A percentile compares a stretch with the other conserved stretches of the same genome.
These are phyloP conservation scores for Aleadryas rufinucha DNA, from an alignment of 2,113 vertebrate genomes.

Conservation along the genomic window DNA sequence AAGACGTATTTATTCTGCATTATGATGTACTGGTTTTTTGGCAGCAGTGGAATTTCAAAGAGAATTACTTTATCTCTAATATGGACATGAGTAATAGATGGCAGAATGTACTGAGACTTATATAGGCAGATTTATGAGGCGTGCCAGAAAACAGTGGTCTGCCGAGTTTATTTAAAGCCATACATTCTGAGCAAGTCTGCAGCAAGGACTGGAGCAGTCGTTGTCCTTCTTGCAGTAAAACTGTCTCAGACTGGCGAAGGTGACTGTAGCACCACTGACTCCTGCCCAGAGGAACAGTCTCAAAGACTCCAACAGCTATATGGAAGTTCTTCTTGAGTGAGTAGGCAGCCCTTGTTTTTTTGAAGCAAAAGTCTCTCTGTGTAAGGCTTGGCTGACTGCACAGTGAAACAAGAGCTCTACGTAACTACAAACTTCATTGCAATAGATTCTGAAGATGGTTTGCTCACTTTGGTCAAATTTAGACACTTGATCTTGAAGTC, in stretches of 20 bases:
- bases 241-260: neutral
- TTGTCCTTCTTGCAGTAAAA: conserved; percentile 18
- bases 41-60: conserved; percentile 45
- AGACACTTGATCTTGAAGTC: neutral
- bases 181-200: neutral
- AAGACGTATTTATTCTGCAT: conserved; percentile 39
- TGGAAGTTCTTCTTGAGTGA: neutral
- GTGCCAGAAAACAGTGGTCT: conserved; percentile 48
- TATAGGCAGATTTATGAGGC: conserved; percentile 62
- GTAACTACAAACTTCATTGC: neutral
- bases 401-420: neutral
- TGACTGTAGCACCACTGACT: neutral
- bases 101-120: conserved; percentile 56
- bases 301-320: neutral
- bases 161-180: conserved; percentile 35
- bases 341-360: neutral
- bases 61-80: conserved; percentile 60
- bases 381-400: neutral
- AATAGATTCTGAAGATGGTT: neutral
- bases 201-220: conserved; percentile 1
- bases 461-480: neutral
- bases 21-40: conserved; percentile 15
- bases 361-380: neutral
- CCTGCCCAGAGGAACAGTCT: neutral
- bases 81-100: conserved; percentile 62